phyloP scores from a whole-genome alignment of 2,113 vertebrate genomes.

The Scolopax mira region DNA sequence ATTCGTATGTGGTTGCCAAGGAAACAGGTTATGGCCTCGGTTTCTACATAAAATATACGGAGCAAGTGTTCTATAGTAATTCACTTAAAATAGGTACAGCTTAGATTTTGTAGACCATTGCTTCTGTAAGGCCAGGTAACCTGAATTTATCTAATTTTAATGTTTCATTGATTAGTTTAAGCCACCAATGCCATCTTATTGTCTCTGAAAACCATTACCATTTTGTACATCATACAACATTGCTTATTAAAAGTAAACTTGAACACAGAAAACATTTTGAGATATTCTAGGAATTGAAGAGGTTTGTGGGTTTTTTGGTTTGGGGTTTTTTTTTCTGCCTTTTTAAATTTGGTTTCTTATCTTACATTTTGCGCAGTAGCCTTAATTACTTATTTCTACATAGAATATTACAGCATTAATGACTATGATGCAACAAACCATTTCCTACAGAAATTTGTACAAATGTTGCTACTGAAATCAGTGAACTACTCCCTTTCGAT shows the following conservation, averaged over 20 bases:
- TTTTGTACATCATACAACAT: not conserved
- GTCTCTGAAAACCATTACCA: not conserved
- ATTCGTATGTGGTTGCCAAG: conserved; percentile 85
- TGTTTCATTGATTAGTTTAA: not conserved
- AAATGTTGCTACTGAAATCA: not conserved
- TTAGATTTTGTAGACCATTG: not conserved
- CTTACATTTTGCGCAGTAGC: not conserved
- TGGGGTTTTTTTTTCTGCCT: not conserved
- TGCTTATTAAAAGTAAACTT: not conserved
- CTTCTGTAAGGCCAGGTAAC: not conserved
- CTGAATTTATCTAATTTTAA: not conserved
- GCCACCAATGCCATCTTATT: not conserved
- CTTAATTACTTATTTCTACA: not conserved
- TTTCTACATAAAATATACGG: conserved; percentile 74
- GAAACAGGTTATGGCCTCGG: conserved; percentile 84
- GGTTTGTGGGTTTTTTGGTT: not conserved
- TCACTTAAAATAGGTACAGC: not conserved
- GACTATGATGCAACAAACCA: not conserved
- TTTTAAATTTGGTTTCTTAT: not conserved
- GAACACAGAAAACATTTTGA: not conserved
- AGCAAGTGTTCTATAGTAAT: conserved; percentile 50
- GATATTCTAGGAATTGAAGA: not conserved
- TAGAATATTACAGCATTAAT: not conserved
- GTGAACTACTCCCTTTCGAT: not conserved
- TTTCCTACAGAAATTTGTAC: not conserved